Base-by-base conservation (phyloP, 1,140 invertebrate species). In the Drosophila insularis region DNA sequence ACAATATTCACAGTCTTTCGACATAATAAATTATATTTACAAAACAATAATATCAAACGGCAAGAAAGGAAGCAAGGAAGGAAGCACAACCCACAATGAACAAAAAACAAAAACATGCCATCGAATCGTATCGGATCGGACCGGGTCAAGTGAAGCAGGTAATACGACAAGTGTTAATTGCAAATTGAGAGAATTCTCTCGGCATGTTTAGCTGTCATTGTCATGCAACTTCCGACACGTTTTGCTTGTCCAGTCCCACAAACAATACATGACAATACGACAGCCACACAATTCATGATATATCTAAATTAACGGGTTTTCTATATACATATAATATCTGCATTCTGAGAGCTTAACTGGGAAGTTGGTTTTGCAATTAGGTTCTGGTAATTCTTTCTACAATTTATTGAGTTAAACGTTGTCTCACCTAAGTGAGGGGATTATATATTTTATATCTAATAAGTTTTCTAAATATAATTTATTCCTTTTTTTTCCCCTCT, bases 181-280 rank as follows among this genome's bases (percentile, higher is more conserved):
- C 53, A 56, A 80, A 61, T 80, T 79, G 67, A 76, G 79, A 59
- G 79, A 73, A 72, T 87, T 31, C 14, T 64, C 72, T 81, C 50
- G 63, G 54, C 68, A 59, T 78, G 71, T 74, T 76, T 64, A 19
- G 65, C 35, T 35, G 7, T 35, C 32, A 27, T 27, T 74, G 76
- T 87, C 79, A 69, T 75, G 84, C 82, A 72, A 86, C 81, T 89
- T 87, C 84, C 84, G 84, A 81, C 82, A 89, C 80, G 84, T 89
- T 89, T 87, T 71, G 66, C 76, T 80, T 82, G 58, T 67, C 67
- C 66, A 35, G 66, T 65, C 62, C 53, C 65, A 55, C 53, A 14
- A 53, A 46, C 19, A 46, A 60, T 43, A 80, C 17, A 50, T 50
- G 43, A 50, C 43, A 50, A 50, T 50, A 50, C 8, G 43, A 50